Conservation (phyloP, 2,113 vertebrate genomes). For the Brachypodius melanocephalos region DNA sequence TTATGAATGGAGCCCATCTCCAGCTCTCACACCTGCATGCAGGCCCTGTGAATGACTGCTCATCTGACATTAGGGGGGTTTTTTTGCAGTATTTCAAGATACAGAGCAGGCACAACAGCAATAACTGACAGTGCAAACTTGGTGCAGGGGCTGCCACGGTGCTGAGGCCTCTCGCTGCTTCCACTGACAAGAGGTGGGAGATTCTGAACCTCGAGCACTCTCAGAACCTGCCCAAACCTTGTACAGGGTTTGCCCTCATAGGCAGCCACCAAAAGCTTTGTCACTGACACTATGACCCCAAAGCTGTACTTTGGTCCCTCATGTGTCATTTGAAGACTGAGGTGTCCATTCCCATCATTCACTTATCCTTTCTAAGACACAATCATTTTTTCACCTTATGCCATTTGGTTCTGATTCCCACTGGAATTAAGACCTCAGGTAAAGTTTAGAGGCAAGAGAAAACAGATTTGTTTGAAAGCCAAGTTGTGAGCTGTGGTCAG, state of each 20-base stretch:
- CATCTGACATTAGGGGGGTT: not conserved
- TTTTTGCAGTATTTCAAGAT: not conserved
- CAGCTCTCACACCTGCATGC: fast-evolving
- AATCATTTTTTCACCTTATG: not conserved
- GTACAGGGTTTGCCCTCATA: no score
- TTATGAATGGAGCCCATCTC: not conserved
- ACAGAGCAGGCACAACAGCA: not conserved
- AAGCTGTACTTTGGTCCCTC: not conserved
- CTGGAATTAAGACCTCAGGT: not conserved
- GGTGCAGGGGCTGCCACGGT: not conserved
- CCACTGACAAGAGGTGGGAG: not conserved
- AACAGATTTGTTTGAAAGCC: not conserved
- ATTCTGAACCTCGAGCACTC: not conserved
- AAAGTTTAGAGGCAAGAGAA: not conserved
- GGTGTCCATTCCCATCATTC: not conserved
- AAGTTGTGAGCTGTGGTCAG: not conserved
- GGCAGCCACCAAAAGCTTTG: not conserved
- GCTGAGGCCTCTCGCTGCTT: not conserved
- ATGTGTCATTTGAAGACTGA: not conserved
- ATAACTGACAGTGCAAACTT: not conserved
- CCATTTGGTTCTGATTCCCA: not conserved
- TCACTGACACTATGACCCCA: not conserved
- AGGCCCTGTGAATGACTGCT: not conserved
- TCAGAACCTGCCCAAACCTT: not conserved
- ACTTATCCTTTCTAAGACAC: not conserved